Evolutionary conservation across 2,797 vertebrate genomes (phyloP), one percentile per base, ranked within the genome.

Genomic region (Florisuga fusca): DNA sequence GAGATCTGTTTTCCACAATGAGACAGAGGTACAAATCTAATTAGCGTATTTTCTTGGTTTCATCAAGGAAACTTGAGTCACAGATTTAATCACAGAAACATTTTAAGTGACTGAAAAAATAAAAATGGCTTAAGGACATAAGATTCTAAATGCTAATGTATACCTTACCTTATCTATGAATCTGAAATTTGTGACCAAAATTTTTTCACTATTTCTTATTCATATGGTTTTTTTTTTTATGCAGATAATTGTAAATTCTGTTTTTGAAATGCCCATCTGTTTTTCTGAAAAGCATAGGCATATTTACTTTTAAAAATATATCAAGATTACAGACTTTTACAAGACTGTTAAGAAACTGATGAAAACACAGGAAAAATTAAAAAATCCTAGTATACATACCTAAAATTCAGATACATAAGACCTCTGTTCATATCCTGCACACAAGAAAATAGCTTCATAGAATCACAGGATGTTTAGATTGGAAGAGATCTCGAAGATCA

Each of bases 21-120:
- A 94, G 94, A 97, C 83, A 96, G 87, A 96, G 91, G 73, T 83
- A 94, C 80, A 98, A 97, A 96, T 95, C 62, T 77, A 97, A 94
- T 97, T 95, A 96, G 66, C 90, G 96, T 93, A 96, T 96, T 97
- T 94, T 83, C 75, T 93, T 25, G 5, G 38, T 85, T 92, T 93
- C 92, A 73, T 93, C 89, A 97, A 95, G 91, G 80, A 96, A 91
- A 74, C 61, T 67, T 77, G 45, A 48, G 50, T 91, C 61, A 51
- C n/a, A 86, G n/a, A 27, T 51, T 58, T 59, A 66, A 16, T 59
- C 4, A 17, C 4, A 46, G 53, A 93, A 95, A 57, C 68, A 88
- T 43, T 88, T 45, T 90, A 90, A 83, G 88, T 95, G 67, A 75
- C 58, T 41, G 38, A 41, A 41, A 41, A 41, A 41, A 41, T 15